Base-by-base conservation (phyloP, 2,888 invertebrate genomes). In the Polyommatus iphigenia region DNA sequence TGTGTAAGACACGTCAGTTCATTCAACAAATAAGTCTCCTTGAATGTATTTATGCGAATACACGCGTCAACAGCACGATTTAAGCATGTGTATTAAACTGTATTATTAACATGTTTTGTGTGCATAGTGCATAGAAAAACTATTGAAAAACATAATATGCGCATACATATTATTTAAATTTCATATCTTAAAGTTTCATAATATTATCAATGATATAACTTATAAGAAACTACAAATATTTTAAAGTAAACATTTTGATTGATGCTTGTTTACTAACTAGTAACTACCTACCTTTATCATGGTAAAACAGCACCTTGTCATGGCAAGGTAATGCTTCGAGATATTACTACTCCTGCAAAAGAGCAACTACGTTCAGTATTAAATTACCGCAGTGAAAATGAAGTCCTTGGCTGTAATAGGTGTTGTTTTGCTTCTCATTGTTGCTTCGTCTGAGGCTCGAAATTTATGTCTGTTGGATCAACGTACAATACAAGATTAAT, bases 181-280 rank as follows among this genome's bases (percentile, higher is more conserved):
- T 50, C 13, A 4, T 4, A 50, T 50, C 15, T 50, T 15, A 15
- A 15, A 50, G 3, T 15, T 5, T 41, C 46, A 46, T 54, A 54
- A 54, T 18, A 54, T n/a, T 20, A 59, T 59, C 20, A 8, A n/a
- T 20, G 59, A 20, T 59, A 59, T n/a, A 54, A 13, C 3, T 3
- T 13, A 50, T 54, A 62, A 20, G 20, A 67, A 67, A 13, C 67
- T 67, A 29, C 20, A 15, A 6, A 29, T 32, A 29, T 32, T 18
- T 67, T 67, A 67, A 29, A 67, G 67, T 15, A 29, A 62, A 62
- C 62, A 62, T 29, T 32, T 67, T 67, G 67, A 67, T 67, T 32
- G 67, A 67, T 67, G 67, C 29, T 67, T 29, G 67, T 67, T 62
- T 67, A 67, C 67, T 15, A 29, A 24, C 67, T 67, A 62, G 36